These are phyloP conservation scores for Platyscapa corneri DNA, from an alignment of 1,140 invertebrate species.

Conservation along the genomic window DNA sequence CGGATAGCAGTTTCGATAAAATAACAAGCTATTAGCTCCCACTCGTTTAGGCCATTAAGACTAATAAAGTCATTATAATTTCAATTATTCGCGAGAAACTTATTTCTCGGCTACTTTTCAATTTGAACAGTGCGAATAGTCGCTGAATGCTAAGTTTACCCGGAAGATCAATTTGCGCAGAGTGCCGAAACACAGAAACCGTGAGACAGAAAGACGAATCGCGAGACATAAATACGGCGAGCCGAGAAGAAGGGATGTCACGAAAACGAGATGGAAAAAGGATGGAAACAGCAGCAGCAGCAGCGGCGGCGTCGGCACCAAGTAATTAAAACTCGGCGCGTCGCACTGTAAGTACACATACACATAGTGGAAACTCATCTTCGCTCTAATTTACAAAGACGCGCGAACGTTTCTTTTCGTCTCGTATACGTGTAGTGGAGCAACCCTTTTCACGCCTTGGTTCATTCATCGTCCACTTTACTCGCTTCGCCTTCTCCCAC, in stretches of 20 bases:
- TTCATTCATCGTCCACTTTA: background rate
- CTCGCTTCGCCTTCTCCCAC: too few species aligned
- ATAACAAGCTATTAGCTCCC: too few species aligned
- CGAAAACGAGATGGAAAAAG: background rate
- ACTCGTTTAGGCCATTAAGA: background rate
- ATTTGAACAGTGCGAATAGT: background rate
- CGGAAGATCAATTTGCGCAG: conserved; percentile 11
- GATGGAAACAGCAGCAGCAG: background rate
- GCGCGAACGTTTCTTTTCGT: background rate
- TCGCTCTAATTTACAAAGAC: background rate
- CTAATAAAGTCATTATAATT: background rate
- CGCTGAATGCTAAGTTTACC: conserved; percentile 15
- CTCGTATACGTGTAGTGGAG: background rate
- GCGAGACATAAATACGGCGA: background rate
- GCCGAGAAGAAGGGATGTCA: background rate
- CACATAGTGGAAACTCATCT: conserved; percentile 1
- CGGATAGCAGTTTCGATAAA: too few species aligned
- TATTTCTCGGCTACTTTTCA: background rate
- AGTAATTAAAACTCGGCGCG: conserved; percentile 41
- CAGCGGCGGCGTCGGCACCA: too few species aligned
- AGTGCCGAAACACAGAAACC: background rate
- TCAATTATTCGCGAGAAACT: background rate
- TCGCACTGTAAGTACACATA: background rate
- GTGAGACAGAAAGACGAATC: too few species aligned
- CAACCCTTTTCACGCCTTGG: background rate